phyloP scores from a whole-genome alignment of 2,113 vertebrate species.

The Siniperca chuatsi region DNA sequence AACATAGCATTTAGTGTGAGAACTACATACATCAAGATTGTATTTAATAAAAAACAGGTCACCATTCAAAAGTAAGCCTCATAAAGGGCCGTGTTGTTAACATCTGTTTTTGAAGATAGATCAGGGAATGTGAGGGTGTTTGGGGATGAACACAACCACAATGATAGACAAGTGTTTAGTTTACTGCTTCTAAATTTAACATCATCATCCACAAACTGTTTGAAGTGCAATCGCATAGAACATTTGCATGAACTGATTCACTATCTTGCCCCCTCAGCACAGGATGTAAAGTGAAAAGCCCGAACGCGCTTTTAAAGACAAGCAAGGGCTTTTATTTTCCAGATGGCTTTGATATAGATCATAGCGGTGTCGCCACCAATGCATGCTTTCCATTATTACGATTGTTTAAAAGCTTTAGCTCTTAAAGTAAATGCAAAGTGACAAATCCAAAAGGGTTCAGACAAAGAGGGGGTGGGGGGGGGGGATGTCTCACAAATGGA shows the following conservation, averaged over 20 bases:
- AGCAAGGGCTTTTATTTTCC: slow-evolving; percentile 60
- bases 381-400: slow-evolving; percentile 64
- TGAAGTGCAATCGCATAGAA: slow-evolving; percentile 56
- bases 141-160: slow-evolving; percentile 48
- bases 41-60: slow-evolving; percentile 51
- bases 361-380: slow-evolving; percentile 56
- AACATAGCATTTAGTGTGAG: slow-evolving; percentile 25
- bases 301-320: slow-evolving; percentile 48
- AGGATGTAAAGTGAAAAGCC: slow-evolving; percentile 41
- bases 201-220: slow-evolving; percentile 27
- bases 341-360: slow-evolving; percentile 75
- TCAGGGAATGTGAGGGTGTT: slow-evolving; percentile 55
- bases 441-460: slow-evolving; percentile 72
- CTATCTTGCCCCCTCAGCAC: slow-evolving; percentile 23
- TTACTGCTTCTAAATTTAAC: slow-evolving; percentile 56
- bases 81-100: neutral
- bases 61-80: slow-evolving; percentile 18
- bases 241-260: slow-evolving; percentile 57
- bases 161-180: slow-evolving; percentile 55
- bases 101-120: slow-evolving; percentile 56
- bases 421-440: slow-evolving; percentile 75
- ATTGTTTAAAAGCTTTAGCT: slow-evolving; percentile 70
- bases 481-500: slow-evolving; percentile 62
- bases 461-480: slow-evolving; percentile 50
- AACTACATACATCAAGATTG: slow-evolving; percentile 45